Evolutionary conservation across 2,113 vertebrate genomes (phyloP).

Genomic region (Ceratotherium simum): DNA sequence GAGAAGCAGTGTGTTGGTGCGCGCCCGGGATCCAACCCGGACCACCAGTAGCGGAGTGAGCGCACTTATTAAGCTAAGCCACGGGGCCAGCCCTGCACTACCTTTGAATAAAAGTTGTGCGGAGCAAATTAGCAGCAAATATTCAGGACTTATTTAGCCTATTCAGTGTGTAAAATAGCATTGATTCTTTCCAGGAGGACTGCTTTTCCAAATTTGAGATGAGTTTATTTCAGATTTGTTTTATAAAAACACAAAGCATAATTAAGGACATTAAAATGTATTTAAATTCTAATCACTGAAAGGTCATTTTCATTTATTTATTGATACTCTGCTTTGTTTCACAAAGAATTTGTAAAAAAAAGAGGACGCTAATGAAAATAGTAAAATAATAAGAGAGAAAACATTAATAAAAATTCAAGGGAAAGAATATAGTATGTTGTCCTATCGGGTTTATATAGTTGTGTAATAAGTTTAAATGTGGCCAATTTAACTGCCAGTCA

Average conservation of each 20-base stretch:
- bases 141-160: constrained; percentile 21
- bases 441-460: neutral
- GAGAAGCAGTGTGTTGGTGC: too few species aligned
- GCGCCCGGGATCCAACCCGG: too few species aligned
- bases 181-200: constrained; percentile 30
- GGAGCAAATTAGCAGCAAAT: constrained; percentile 37
- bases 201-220: neutral
- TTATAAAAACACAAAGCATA: constrained; percentile 28
- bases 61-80: too few species aligned
- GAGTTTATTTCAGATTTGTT: constrained; percentile 36
- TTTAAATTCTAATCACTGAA: constrained; percentile 48
- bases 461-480: neutral
- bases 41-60: too few species aligned
- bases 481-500: neutral
- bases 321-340: neutral
- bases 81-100: neutral
- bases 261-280: neutral
- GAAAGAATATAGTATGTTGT: neutral
- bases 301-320: constrained; percentile 7
- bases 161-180: neutral
- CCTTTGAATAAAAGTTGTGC: constrained; percentile 46
- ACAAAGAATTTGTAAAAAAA: neutral
- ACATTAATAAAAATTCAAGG: constrained; percentile 5
- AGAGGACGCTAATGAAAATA: neutral
- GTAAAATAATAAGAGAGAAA: neutral